A percentile compares a stretch with the other conserved stretches of the same genome.
Conservation (phyloP, 1,140 invertebrate species). For the Tetramorium parvispinum region DNA sequence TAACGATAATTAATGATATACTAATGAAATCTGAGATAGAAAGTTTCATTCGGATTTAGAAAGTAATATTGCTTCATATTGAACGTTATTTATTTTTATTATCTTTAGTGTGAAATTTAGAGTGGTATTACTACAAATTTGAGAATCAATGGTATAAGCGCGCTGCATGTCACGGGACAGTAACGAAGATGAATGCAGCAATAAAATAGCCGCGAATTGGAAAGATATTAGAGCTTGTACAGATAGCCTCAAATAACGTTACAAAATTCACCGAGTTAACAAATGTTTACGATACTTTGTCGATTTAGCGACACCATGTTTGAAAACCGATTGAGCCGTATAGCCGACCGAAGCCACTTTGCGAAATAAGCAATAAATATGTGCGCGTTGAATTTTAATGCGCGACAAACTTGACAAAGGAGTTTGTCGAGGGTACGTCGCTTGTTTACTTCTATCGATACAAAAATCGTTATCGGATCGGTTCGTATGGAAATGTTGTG, state of each 20-base stretch:
- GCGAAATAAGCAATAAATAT: constrained; percentile 61
- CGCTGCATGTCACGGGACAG: not conserved
- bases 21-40: not conserved
- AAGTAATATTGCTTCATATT: not conserved
- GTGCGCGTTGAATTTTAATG: constrained; percentile 55
- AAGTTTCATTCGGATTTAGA: not conserved
- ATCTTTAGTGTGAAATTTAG: not conserved
- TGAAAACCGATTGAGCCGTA: constrained; percentile 40
- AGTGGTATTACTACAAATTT: not conserved
- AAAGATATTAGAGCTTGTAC: constrained; percentile 26
- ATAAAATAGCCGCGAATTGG: constrained; percentile 28
- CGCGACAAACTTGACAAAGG: constrained; percentile 52
- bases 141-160: not conserved
- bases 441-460: constrained; percentile 44
- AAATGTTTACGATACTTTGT: constrained; percentile 49
- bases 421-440: constrained; percentile 35
- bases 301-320: constrained; percentile 46
- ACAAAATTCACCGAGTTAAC: constrained; percentile 50
- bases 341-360: constrained; percentile 40
- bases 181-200: constrained; percentile 26
- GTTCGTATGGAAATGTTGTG: constrained; percentile 35
- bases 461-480: constrained; percentile 35
- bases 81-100: not conserved
- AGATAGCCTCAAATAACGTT: constrained; percentile 7
- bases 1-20: not conserved